phyloP scores from a whole-genome alignment of 2,888 invertebrate genomes.

The Dryococelus australis region DNA sequence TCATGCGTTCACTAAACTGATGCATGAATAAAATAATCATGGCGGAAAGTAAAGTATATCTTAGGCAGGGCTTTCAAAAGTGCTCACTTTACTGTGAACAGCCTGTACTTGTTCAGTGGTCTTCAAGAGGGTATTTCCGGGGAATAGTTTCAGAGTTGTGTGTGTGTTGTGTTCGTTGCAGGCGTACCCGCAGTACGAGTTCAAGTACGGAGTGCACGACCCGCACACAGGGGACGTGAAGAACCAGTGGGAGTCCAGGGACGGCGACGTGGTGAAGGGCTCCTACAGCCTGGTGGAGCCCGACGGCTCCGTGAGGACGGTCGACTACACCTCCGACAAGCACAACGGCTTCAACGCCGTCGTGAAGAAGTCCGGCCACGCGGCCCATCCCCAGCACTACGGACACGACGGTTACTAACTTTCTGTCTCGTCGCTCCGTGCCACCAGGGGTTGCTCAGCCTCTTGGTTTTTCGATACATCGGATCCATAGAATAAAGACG shows the following conservation, averaged over 20 bases:
- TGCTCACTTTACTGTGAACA: no score
- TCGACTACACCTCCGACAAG: neutral
- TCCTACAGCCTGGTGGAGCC: constrained; percentile 10
- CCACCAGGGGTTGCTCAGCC: neutral
- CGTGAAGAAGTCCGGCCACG: neutral
- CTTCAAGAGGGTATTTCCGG: no score
- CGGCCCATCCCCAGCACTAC: neutral
- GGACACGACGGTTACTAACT: neutral
- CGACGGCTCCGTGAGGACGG: neutral
- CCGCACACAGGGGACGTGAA: neutral
- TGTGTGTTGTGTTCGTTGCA: neutral
- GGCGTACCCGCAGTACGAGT: constrained; percentile 16
- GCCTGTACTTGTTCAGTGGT: no score
- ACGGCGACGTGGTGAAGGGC: neutral
- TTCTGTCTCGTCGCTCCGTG: neutral
- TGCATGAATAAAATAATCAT: no score
- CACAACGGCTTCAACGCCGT: constrained; percentile 16
- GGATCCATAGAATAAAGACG: no score
- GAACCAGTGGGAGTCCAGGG: neutral
- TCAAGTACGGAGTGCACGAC: neutral
- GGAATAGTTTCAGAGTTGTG: no score
- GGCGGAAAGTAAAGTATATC: no score
- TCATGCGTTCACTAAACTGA: no score
- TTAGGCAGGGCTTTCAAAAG: no score
- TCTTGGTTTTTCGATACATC: neutral